Percentiles rank a stretch among this genome's conserved stretches.
phyloP scores from a whole-genome alignment of 2,113 vertebrate genomes.

The Uria lomvia region DNA sequence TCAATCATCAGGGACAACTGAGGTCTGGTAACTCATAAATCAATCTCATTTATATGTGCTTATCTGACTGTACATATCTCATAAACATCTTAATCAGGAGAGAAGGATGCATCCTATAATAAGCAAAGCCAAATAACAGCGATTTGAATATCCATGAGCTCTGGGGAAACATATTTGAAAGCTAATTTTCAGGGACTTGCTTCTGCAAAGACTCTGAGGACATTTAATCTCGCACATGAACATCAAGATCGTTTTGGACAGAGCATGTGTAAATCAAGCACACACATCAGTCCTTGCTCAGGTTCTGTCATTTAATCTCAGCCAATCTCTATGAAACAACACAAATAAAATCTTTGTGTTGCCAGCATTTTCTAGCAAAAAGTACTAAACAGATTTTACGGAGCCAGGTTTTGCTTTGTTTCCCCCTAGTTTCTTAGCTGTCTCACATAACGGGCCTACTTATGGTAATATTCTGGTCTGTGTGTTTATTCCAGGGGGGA shows the following conservation, averaged over 20 bases:
- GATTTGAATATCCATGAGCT: not conserved
- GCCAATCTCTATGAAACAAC: not conserved
- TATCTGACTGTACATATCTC: not conserved
- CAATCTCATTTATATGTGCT: not conserved
- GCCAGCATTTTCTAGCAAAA: not conserved
- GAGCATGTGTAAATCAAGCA: not conserved
- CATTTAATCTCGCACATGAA: not conserved
- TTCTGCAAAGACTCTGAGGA: not conserved
- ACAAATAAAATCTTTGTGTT: not conserved
- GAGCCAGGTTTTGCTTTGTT: slow-evolving; percentile 2
- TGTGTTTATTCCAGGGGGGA: not conserved
- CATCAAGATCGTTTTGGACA: not conserved
- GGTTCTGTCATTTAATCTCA: not conserved
- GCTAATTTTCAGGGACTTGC: not conserved
- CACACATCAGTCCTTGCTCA: not conserved
- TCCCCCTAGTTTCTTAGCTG: not conserved
- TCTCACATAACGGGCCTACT: not conserved
- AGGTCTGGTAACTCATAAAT: not conserved
- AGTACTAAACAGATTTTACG: not conserved
- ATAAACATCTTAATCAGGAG: not conserved
- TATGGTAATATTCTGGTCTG: not conserved
- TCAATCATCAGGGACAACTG: not conserved
- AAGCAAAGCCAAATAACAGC: not conserved
- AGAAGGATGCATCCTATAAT: not conserved
- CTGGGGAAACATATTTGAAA: not conserved